Evolutionary conservation across 2,888 invertebrate genomes (phyloP), one percentile per base, ranked within the genome.

Genomic region (Dryadula phaetusa): DNA sequence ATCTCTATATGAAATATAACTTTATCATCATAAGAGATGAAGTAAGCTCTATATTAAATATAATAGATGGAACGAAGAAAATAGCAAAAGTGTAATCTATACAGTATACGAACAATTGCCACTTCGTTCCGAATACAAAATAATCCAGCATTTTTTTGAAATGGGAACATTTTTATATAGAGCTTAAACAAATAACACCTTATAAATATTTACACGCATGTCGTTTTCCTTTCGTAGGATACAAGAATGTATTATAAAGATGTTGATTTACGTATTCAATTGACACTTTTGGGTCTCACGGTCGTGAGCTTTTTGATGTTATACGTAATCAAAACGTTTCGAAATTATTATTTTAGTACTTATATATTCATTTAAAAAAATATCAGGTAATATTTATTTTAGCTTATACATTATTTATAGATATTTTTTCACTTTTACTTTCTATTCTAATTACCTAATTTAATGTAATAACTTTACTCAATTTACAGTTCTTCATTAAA

Each of bases 201-300:
- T 49, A 64, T 67, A 62, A 52, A 61, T 67, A 67, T 69, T 66
- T 66, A 66, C 52, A 53, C 63, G 47, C 54, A 37, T 37, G 6
- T 47, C 12, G 18, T 20, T 20, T 63, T 28, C 10, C 10, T 42
- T 60, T 60, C 44, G n/a, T 53, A 22, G 60, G 32, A 61, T 54
- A 53, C 20, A 60, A 47, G 63, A 40, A 46, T 53, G 42, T 18
- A 47, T 32, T 62, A 18, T 18, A 46, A 53, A 47, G 34, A 53
- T 16, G 20, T 52, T 22, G 37, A 14, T 53, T 42, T 32, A 52
- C 44, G 34, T 20, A 52, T 54, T 44, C 52, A 32, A 54, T 22
- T 66, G 61, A 37, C n/a, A 14, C 47, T 14, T 37, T 37, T 22
- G 25, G 40, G 12, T 32, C 53, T 20, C 34, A 14, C 14, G 10